These are phyloP conservation scores for Rhincodon typus DNA, from an alignment of 2,797 vertebrate species.

Conservation along the genomic window DNA sequence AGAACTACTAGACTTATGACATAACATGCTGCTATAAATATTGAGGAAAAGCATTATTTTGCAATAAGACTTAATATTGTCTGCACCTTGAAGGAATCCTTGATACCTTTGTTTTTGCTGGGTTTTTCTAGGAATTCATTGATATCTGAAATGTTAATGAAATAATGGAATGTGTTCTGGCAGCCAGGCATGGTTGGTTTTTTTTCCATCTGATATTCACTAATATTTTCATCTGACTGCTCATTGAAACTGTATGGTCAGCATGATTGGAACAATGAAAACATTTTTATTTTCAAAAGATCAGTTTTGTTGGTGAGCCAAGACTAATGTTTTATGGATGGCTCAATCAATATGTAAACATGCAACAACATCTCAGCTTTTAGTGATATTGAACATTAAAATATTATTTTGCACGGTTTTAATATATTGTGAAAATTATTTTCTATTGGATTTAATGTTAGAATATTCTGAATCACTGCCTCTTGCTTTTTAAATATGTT, in stretches of 20 bases:
- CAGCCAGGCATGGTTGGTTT: background rate
- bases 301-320: background rate
- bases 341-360: background rate
- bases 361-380: background rate
- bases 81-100: background rate
- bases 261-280: background rate
- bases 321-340: background rate
- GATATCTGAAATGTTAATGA: background rate
- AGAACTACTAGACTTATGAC: background rate
- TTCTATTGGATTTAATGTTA: background rate
- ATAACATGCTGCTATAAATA: background rate
- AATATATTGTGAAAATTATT: background rate
- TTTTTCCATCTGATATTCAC: background rate
- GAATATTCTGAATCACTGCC: too few relatives aligned
- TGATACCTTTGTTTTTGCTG: background rate
- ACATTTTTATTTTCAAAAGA: background rate
- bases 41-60: background rate
- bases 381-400: background rate
- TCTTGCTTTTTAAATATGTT: background rate
- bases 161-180: background rate
- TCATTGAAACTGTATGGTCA: background rate
- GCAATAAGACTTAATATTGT: background rate
- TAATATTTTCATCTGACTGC: background rate
- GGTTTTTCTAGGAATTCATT: background rate
- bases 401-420: background rate